Percentiles rank a stretch among this genome's conserved stretches.
Evolutionary conservation across 2,888 invertebrate genomes (phyloP).

Genomic region (Pterobdella sp.): DNA sequence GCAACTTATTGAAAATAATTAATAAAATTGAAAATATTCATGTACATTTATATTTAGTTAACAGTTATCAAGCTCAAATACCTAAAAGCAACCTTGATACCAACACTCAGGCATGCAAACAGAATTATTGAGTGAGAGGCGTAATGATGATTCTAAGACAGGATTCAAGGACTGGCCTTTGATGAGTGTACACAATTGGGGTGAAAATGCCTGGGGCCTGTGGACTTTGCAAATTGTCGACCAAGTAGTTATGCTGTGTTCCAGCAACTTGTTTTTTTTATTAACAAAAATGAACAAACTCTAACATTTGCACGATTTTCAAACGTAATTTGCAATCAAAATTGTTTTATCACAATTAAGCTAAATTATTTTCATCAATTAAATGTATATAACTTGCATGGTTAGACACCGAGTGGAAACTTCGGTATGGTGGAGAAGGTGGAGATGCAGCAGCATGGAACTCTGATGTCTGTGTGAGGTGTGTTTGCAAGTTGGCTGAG

Average conservation of each 20-base stretch:
- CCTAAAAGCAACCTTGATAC: too few species aligned
- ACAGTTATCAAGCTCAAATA: too few species aligned
- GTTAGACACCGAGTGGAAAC: too few species aligned
- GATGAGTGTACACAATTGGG: conserved; percentile 84
- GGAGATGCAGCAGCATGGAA: conserved; percentile 27
- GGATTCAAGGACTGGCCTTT: conserved; percentile 78
- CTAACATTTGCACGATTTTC: not conserved
- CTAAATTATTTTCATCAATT: too few species aligned
- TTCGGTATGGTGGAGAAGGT: conserved; percentile 28
- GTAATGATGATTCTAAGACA: conserved; percentile 61
- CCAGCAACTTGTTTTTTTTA: too few species aligned
- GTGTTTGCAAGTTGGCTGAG: not conserved
- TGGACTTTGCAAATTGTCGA: conserved; percentile 49
- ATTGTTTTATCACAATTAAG: too few species aligned
- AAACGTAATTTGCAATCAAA: not conserved
- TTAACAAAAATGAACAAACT: not conserved
- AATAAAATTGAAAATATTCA: not conserved
- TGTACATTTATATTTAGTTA: too few species aligned
- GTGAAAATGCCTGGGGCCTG: conserved; percentile 66
- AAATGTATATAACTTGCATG: too few species aligned
- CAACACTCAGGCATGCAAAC: conserved; percentile 45
- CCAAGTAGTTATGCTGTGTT: conserved; percentile 50
- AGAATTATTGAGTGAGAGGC: conserved; percentile 62
- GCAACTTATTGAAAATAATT: conserved; percentile 57
- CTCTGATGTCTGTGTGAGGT: conserved; percentile 23